Conservation (phyloP, 2,888 invertebrate genomes). For the Ophion costatus region DNA sequence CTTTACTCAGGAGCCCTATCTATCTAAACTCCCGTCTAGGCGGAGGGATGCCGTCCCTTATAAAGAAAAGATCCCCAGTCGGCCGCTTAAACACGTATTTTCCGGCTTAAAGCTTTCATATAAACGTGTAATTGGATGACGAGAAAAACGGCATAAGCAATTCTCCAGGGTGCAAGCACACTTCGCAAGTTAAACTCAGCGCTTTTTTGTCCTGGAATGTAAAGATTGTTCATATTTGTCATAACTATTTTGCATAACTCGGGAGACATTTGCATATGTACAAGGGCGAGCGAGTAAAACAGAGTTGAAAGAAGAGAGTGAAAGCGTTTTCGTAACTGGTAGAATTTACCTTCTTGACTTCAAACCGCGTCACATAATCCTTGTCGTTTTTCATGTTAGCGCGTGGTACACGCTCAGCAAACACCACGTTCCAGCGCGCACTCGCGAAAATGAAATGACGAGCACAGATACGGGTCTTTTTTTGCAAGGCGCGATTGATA, state of each 20-base stretch:
- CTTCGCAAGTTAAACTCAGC: neutral
- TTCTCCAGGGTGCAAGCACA: neutral
- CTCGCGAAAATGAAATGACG: too few species aligned
- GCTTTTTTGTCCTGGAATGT: conserved; percentile 8
- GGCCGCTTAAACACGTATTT: neutral
- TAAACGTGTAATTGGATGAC: conserved; percentile 63
- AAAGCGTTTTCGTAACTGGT: conserved; percentile 48
- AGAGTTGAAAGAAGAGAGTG: neutral
- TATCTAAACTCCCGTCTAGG: conserved; percentile 10
- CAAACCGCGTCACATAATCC: too few species aligned
- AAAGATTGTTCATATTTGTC: conserved; percentile 42
- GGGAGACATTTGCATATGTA: conserved; percentile 6
- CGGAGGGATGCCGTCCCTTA: neutral
- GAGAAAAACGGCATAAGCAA: conserved; percentile 12
- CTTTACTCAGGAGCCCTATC: neutral
- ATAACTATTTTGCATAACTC: conserved; percentile 26
- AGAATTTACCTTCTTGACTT: conserved; percentile 55
- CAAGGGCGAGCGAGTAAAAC: neutral
- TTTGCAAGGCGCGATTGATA: too few species aligned
- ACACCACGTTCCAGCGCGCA: too few species aligned
- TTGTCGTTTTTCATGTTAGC: conserved; percentile 2
- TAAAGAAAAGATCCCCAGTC: neutral
- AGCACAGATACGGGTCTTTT: too few species aligned
- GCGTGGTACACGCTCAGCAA: too few species aligned
- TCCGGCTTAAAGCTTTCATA: conserved; percentile 53